These are phyloP conservation scores for Lordiphosa clarofinis DNA, from an alignment of 1,140 invertebrate species.

Conservation along the genomic window DNA sequence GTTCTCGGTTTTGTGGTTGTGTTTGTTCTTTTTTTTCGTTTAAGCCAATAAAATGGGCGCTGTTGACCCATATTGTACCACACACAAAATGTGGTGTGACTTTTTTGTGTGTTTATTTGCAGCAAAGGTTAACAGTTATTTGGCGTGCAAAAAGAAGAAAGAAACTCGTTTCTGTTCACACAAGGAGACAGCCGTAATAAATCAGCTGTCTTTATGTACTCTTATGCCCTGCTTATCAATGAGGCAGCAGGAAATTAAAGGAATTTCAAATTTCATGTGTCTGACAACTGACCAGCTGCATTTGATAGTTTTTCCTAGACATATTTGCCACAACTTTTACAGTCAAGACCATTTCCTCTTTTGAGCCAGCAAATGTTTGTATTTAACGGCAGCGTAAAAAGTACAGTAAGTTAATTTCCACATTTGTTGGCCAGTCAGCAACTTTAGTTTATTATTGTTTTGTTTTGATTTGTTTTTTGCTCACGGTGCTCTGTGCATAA, in stretches of 20 bases:
- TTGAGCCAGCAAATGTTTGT: constrained; percentile 13
- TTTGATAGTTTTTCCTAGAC: constrained; percentile 32
- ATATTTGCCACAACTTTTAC: constrained; percentile 43
- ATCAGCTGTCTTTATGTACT: constrained; percentile 37
- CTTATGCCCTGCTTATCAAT: constrained; percentile 15
- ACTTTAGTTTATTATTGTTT: constrained; percentile 43
- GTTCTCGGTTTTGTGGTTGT: constrained; percentile 15
- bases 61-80: constrained; percentile 59
- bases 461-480: constrained; percentile 38
- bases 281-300: constrained; percentile 4
- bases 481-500: constrained; percentile 54
- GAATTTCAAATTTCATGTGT: constrained; percentile 30
- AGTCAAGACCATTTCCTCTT: constrained; percentile 50
- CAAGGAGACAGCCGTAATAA: constrained; percentile 46
- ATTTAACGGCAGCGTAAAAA: constrained; percentile 50
- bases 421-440: constrained; percentile 39
- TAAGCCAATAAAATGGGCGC: constrained; percentile 57
- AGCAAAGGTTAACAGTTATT: constrained; percentile 56
- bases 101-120: constrained; percentile 16
- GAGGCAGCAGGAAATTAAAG: constrained; percentile 46
- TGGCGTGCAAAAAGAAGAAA: constrained; percentile 9
- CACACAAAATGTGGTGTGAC: constrained; percentile 26
- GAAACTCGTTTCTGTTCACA: constrained; percentile 18
- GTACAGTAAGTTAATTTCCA: constrained; percentile 60
- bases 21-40: constrained; percentile 25